Base-by-base conservation (phyloP, 1,140 invertebrate species). In the Zaprionus camerounensis region DNA sequence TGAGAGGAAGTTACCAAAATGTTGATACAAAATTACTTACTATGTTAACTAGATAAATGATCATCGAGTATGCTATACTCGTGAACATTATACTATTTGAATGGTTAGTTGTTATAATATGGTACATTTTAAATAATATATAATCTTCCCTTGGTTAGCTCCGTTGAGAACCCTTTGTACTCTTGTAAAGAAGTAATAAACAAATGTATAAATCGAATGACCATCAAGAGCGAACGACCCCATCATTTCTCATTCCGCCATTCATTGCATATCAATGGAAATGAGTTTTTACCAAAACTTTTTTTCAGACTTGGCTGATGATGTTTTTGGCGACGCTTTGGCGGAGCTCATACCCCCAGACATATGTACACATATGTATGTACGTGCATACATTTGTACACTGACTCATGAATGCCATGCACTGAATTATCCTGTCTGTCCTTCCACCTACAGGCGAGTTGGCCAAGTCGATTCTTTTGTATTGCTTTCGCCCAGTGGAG, bases 211-310 rank as follows among this genome's bases (percentile, higher is more conserved):
- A 20, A 38, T 20, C 26, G 67, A 75, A 58, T 70, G 72, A 63
- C 58, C 72, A 34, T 34, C 31, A 34, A 11, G 3, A 24, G 22
- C 26, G 59, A 75, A 58, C 63, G 72, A 70, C 51, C 66, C 31
- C 22, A 51, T 59, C 51, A 26, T 57, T 63, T 55, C 38, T 58
- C 44, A 36, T 7, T 63, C 58, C 67, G 38, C 22, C 46, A 51
- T 76, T 83, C 83, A 87, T 80, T 87, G 83, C 84, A 87, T 82
- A 87, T 87, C 83, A 87, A 87, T 87, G 77, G 71, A 80, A 87
- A 80, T 80, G 77, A 80, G 83, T 82, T 82, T 82, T 87, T 80
- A 71, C 71, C 51, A 57, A 74, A 86, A 86, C 56, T 76, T 78
- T 77, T 57, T 77, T 55, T 44, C 58, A 24, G 41, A 73, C 67